Base-by-base conservation (phyloP, 1,140 invertebrate species). In the Trypoxylus dichotomus region DNA sequence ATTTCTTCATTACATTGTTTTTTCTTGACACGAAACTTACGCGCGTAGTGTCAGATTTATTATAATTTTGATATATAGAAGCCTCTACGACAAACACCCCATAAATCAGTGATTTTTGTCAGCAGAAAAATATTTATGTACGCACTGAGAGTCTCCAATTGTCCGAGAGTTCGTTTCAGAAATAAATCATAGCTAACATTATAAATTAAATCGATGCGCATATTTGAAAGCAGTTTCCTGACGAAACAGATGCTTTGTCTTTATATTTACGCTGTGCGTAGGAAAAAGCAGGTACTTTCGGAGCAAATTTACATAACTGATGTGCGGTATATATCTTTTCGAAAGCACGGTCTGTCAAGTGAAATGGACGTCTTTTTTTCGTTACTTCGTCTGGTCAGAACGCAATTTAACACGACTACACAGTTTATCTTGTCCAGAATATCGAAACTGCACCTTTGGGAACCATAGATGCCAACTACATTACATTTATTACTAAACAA, bases 401-500 rank as follows among this genome's bases (percentile, higher is more conserved):
- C 21, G 21, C 60, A 68, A 68, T 21, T 68, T 68, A 68, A 68
- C 60, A 68, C 24, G 60, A 24, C 60, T 24, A 24, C 27, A 29
- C 60, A 68, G 27, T 68, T 68, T 68, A 68, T 68, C 60, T 68
- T 68, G 60, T 68, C 60, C 60, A 68, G 15, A 68, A 68, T 68
- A 68, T 68, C 24, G 60, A 68, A 68, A 68, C 60, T 68, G 27
- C 24, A 68, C 60, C 60, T 29, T 29, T 68, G 60, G 60, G 60
- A 68, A 68, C 60, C 60, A 68, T 68, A 68, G 19, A 68, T 27
- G 21, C 27, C 60, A 68, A 68, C 60, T 68, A 68, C 60, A 68
- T 68, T 68, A 68, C 60, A 68, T 68, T 68, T 68, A 68, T 68
- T 68, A 68, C 60, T 24, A 68, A 68, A 68, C 60, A 68, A 68